Conservation (phyloP, 2,797 vertebrate genomes). For the Microctenopoma stevenorrisi region DNA sequence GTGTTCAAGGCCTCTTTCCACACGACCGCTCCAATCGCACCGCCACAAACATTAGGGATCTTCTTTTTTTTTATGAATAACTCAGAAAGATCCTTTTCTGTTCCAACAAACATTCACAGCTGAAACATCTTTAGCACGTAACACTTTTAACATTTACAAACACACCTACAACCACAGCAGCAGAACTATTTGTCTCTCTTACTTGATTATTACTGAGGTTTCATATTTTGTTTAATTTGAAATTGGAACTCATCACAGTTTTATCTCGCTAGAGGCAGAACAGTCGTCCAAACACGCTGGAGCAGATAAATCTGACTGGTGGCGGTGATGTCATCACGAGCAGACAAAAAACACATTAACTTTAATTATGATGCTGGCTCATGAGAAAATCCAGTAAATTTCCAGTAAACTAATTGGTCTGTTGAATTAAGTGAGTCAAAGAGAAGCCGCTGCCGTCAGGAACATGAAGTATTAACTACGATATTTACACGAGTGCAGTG, state of each 20-base stretch:
- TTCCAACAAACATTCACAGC: not conserved
- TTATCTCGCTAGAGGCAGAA: not conserved
- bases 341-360: not conserved
- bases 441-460: not conserved
- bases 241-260: not conserved
- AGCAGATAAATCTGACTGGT: not conserved
- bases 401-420: not conserved
- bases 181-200: not conserved
- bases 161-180: not conserved
- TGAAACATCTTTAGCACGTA: not conserved
- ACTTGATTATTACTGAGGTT: too few species aligned
- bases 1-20: constrained; percentile 17
- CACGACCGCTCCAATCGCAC: constrained; percentile 9
- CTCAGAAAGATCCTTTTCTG: not conserved
- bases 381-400: constrained; percentile 4
- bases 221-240: too few species aligned
- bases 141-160: too few species aligned
- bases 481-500: constrained; percentile 22
- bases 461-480: constrained; percentile 5
- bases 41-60: not conserved
- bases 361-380: not conserved
- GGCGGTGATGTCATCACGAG: too few species aligned
- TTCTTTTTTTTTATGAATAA: not conserved
- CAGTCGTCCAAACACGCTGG: not conserved
- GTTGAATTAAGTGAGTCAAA: not conserved